These are phyloP conservation scores for Hyla sarda DNA, from an alignment of 2,113 vertebrate genomes.

Conservation along the genomic window DNA sequence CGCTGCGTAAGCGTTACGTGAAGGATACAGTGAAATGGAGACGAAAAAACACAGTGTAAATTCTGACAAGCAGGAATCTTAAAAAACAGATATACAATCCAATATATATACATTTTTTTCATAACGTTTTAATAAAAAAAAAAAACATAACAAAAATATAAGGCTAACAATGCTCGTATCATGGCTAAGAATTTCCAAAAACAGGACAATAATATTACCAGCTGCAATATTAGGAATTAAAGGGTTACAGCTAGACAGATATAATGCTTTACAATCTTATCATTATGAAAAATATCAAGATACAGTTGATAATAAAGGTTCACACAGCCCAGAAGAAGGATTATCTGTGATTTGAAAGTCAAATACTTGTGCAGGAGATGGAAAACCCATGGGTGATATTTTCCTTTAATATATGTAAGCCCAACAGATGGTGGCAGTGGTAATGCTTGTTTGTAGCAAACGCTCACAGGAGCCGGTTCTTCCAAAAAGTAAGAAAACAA, in stretches of 20 bases:
- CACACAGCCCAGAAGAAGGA: background rate
- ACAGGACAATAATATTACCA: background rate
- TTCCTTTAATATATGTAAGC: constrained; percentile 18
- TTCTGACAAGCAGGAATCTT: too few species aligned
- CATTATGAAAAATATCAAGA: background rate
- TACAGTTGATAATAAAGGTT: background rate
- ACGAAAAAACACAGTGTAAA: too few species aligned
- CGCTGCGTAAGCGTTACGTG: too few species aligned
- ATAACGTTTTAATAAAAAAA: too few species aligned
- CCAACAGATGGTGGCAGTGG: constrained; percentile 20
- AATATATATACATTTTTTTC: too few species aligned
- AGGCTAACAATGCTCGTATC: background rate
- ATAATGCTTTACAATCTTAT: background rate
- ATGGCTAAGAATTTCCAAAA: background rate
- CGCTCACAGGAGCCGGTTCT: background rate
- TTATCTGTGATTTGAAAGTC: constrained; percentile 21
- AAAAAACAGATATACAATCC: too few species aligned
- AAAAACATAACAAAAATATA: too few species aligned
- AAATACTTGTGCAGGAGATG: constrained; percentile 15
- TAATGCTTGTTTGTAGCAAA: constrained; percentile 2
- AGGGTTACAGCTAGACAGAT: background rate
- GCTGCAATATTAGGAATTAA: background rate
- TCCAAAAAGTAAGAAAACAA: background rate
- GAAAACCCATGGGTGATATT: constrained; percentile 1
- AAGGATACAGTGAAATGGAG: too few species aligned